Percentiles rank a stretch among this genome's conserved stretches.
phyloP scores from a whole-genome alignment of 2,888 invertebrate genomes.

The Luperina nickerlii region DNA sequence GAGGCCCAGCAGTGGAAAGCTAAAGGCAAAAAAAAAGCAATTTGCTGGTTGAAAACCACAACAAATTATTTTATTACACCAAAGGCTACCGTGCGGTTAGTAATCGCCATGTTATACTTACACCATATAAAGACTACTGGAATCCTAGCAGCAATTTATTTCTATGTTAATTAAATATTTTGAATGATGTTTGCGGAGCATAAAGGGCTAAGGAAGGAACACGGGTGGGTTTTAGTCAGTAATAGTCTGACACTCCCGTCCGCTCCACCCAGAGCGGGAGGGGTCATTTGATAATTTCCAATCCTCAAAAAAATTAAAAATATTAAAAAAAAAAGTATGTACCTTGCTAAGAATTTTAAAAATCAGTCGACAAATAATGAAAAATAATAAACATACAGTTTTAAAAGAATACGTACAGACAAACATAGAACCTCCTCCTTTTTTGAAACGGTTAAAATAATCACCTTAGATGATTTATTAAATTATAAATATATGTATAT shows the following conservation, averaged over 20 bases:
- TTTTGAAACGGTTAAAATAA: neutral
- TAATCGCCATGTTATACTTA: slow-evolving; percentile 14
- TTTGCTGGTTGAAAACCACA: slow-evolving; percentile 17
- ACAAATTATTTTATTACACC: slow-evolving; percentile 20
- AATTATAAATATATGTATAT: neutral
- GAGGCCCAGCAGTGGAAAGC: too few relatives aligned
- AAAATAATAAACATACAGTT: neutral
- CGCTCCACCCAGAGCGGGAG: too few relatives aligned
- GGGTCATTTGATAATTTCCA: too few relatives aligned
- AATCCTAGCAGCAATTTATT: neutral
- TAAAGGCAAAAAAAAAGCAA: neutral
- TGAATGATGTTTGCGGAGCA: neutral
- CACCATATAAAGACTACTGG: neutral
- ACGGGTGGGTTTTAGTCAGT: too few relatives aligned
- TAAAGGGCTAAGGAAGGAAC: too few relatives aligned
- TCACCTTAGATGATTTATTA: neutral
- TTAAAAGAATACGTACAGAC: neutral
- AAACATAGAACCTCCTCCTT: neutral
- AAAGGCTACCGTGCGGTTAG: slow-evolving; percentile 8
- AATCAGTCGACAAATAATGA: neutral
- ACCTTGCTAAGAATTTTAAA: neutral
- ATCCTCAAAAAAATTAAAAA: too few relatives aligned
- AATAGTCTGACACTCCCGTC: too few relatives aligned
- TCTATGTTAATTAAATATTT: neutral
- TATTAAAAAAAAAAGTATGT: too few relatives aligned